Evolutionary conservation across 2,797 vertebrate species (phyloP).

Genomic region (Scarus forsteni): DNA sequence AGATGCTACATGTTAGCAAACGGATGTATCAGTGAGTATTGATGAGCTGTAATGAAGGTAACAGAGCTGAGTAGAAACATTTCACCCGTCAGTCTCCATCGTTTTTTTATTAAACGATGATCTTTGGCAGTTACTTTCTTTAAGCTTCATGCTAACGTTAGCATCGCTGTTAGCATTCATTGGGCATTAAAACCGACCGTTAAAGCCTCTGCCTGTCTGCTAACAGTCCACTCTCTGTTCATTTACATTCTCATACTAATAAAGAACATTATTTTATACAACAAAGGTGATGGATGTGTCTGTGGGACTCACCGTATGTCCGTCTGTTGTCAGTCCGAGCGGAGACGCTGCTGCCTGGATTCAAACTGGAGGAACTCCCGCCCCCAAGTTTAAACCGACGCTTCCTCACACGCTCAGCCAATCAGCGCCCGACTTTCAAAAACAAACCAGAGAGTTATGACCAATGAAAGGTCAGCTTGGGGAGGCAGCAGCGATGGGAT

Average conservation of each 20-base stretch:
- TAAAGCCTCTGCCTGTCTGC: not conserved
- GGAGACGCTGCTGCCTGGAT: conserved; percentile 1
- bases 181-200: not conserved
- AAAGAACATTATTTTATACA: no score
- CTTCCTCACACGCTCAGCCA: conserved; percentile 52
- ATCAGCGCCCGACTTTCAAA: conserved; percentile 66
- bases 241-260: no score
- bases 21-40: rapidly evolving
- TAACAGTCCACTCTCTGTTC: not conserved
- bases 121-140: not conserved
- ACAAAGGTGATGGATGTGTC: not conserved
- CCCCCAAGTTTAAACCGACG: conserved; percentile 80
- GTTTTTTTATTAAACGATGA: no score
- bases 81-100: not conserved
- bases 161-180: not conserved
- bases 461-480: conserved; percentile 39
- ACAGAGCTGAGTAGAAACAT: not conserved
- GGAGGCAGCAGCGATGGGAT: conserved; percentile 45
- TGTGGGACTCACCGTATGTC: conserved; percentile 27
- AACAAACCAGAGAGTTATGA: conserved; percentile 37
- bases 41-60: no score
- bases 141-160: conserved; percentile 30
- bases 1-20: not conserved
- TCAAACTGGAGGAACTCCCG: conserved; percentile 69
- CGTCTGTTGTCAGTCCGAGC: not conserved